phyloP scores from a whole-genome alignment of 2,888 invertebrate genomes.

The Acrobasis repandana region DNA sequence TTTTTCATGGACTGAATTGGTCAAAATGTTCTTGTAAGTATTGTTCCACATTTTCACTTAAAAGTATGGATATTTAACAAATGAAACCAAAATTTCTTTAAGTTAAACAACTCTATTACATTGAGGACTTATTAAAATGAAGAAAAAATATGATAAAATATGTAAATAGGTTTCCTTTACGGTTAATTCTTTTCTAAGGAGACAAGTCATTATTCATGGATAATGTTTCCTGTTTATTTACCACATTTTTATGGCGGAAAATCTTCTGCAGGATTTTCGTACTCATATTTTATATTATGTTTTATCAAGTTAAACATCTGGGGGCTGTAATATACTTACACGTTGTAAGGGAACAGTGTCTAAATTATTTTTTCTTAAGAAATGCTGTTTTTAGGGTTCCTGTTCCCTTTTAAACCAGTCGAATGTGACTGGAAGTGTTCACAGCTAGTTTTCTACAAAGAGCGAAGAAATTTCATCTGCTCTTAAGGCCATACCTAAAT shows the following conservation, averaged over 20 bases:
- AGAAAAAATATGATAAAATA: conserved; percentile 17
- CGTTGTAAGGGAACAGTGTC: not conserved
- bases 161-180: conserved; percentile 21
- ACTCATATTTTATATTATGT: conserved; percentile 7
- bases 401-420: no score
- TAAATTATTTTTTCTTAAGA: not conserved
- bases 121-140: conserved; percentile 8
- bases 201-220: conserved; percentile 20
- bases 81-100: no score
- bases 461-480: no score
- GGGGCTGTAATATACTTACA: not conserved
- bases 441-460: no score
- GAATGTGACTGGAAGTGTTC: no score
- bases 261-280: conserved; percentile 3
- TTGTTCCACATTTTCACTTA: no score
- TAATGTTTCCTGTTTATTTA: conserved; percentile 23
- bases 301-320: conserved; percentile 7
- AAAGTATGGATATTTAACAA: no score
- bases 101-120: not conserved
- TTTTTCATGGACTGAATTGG: no score
- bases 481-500: no score
- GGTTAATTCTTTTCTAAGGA: conserved; percentile 18
- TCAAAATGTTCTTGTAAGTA: no score
- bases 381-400: not conserved
- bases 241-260: conserved; percentile 22